Conservation (phyloP, 2,888 invertebrate genomes). For the Drepanosiphum platanoidis region DNA sequence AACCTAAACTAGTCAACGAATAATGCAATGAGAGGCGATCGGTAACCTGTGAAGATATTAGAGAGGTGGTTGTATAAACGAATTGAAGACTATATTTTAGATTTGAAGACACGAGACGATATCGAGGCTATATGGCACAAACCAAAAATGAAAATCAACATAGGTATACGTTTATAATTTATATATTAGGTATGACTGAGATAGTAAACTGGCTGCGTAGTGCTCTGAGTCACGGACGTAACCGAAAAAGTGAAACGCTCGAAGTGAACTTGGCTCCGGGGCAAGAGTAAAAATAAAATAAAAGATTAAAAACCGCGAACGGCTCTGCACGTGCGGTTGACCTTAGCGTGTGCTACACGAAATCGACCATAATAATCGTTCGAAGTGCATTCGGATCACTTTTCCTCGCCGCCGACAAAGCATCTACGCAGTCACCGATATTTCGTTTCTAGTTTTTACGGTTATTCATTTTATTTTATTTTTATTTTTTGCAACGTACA, state of each 20-base stretch:
- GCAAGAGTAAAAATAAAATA: constrained; percentile 7
- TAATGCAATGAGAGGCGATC: background rate
- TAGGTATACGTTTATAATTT: too few species aligned
- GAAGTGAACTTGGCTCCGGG: constrained; percentile 41
- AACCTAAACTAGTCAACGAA: background rate
- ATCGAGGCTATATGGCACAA: constrained; percentile 5
- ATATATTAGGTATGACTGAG: too few species aligned
- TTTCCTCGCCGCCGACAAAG: constrained; percentile 22
- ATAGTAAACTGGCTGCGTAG: background rate
- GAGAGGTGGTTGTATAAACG: background rate
- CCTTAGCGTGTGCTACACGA: constrained; percentile 21
- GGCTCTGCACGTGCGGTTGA: constrained; percentile 32
- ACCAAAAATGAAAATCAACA: constrained; percentile 41
- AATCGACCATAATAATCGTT: background rate
- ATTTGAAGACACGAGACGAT: background rate
- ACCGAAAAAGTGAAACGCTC: constrained; percentile 58
- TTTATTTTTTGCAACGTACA: background rate
- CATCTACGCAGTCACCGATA: background rate
- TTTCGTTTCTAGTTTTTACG: background rate
- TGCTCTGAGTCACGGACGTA: constrained; percentile 44
- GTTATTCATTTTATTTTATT: background rate
- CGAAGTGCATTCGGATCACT: constrained; percentile 14
- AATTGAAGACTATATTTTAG: background rate
- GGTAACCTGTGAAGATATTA: background rate
- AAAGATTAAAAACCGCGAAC: constrained; percentile 28